Percentiles rank a stretch among this genome's conserved stretches.
phyloP scores from a whole-genome alignment of 1,140 invertebrate genomes.

The Zaprionus nigranus region DNA sequence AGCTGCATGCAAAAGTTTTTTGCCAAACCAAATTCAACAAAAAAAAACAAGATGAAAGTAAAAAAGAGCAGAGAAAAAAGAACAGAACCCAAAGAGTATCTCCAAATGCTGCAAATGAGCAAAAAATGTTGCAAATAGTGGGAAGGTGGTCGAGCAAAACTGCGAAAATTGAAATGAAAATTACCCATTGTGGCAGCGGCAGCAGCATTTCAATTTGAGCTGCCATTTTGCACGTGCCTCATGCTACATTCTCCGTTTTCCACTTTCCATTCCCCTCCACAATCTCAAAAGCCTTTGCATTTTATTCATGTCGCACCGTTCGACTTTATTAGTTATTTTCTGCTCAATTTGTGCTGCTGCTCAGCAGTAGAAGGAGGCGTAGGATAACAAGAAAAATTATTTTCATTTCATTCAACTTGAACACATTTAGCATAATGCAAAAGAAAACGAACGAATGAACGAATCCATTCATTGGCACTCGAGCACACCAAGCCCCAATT shows the following conservation, averaged over 20 bases:
- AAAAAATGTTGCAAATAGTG: slow-evolving; percentile 56
- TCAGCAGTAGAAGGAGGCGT: slow-evolving; percentile 34
- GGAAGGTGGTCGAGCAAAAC: slow-evolving; percentile 18
- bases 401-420: slow-evolving; percentile 83
- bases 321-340: slow-evolving; percentile 84
- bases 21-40: slow-evolving; percentile 9
- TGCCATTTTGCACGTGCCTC: slow-evolving; percentile 76
- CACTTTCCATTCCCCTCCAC: background rate
- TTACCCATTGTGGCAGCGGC: slow-evolving; percentile 79
- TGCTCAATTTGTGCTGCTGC: slow-evolving; percentile 75
- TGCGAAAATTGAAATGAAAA: slow-evolving; percentile 83
- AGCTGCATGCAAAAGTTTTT: slow-evolving; percentile 69
- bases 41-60: background rate
- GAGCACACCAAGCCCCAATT: slow-evolving; percentile 34
- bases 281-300: slow-evolving; percentile 38
- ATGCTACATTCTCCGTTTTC: slow-evolving; percentile 18
- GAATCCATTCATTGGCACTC: slow-evolving; percentile 60
- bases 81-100: slow-evolving; percentile 19
- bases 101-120: slow-evolving; percentile 72
- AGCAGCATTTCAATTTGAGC: slow-evolving; percentile 73
- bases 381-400: slow-evolving; percentile 84
- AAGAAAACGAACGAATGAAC: slow-evolving; percentile 22
- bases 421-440: slow-evolving; percentile 69
- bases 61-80: background rate
- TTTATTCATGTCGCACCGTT: slow-evolving; percentile 77